A percentile compares a stretch with the other conserved stretches of the same genome.
These are phyloP conservation scores for Cyclura pinguis DNA, from an alignment of 2,797 vertebrate genomes.

Conservation along the genomic window DNA sequence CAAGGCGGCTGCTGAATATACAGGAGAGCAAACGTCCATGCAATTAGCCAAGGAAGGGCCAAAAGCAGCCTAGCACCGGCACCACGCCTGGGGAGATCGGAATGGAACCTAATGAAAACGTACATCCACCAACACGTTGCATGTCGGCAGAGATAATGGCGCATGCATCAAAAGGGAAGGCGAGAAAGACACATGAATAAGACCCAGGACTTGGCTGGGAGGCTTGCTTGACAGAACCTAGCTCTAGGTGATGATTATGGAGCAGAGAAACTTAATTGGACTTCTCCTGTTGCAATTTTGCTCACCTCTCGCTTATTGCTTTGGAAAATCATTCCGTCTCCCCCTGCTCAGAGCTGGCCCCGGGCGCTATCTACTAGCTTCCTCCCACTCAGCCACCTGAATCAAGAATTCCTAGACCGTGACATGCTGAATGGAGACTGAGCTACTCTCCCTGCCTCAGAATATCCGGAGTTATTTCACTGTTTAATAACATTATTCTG, in stretches of 20 bases:
- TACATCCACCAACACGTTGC: background rate
- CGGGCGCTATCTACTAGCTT: too few relatives aligned
- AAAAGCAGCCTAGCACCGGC: background rate
- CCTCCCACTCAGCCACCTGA: background rate
- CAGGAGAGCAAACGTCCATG: background rate
- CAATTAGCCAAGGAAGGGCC: background rate
- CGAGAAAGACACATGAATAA: background rate
- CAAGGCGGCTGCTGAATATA: background rate
- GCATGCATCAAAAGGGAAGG: background rate
- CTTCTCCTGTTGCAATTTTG: background rate
- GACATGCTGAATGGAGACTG: background rate
- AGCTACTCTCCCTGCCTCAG: background rate
- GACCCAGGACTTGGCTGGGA: background rate
- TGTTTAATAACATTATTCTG: too few relatives aligned
- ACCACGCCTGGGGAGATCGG: background rate
- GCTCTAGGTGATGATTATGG: background rate
- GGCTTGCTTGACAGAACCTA: background rate
- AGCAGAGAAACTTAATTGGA: background rate
- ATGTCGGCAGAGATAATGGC: background rate
- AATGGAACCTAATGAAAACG: constrained; percentile 12
- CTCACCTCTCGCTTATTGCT: background rate
- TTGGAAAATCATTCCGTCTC: background rate
- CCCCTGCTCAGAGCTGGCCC: background rate
- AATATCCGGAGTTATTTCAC: background rate
- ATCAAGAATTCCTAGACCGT: background rate